Evolutionary conservation across 1,140 invertebrate genomes (phyloP), one percentile per base, ranked within the genome.

Genomic region (Drosophila mojavensis): DNA sequence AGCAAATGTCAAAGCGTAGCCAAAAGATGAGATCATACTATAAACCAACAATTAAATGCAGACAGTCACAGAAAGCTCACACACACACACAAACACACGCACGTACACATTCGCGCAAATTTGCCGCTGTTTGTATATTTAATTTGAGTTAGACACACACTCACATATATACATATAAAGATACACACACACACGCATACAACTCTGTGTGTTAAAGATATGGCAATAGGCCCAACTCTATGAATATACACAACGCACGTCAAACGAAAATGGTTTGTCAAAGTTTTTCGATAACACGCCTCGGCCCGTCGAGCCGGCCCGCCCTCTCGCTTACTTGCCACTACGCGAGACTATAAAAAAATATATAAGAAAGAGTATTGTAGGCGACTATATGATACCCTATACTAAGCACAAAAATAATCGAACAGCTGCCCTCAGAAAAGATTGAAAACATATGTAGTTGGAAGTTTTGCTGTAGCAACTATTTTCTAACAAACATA

Each of bases 1-100:
- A 45, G 59, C 65, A 47, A 70, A 75, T 63, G 66, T 70, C 65
- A 74, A 48, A 63, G 55, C 66, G 36, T 63, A 58, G 54, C 36
- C 51, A 53, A 63, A 70, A 70, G 67, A 70, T 75, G 72, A 75
- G 64, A 59, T 74, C 71, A 74, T 74, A 74, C 58, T 68, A 72
- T 83, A 85, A 88, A 86, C 83, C 83, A 88, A 86, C 83, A 86
- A 86, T 88, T 88, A 86, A 86, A 76, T 83, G 68, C 72, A 81
- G 70, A 74, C 68, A 53, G 53, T 65, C 55, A 53, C 53, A 75
- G 69, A 61, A 77, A 61, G 55, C 67, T 54, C 50, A 50, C 1
- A 24, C 24, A 48, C 13, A 55, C 10, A 30, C 28, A 41, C 10
- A 30, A 20, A 41, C 26, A 41, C 33, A 67, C 67, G 43, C 50